These are phyloP conservation scores for Encarsia formosa DNA, from an alignment of 2,888 invertebrate species.

Conservation along the genomic window DNA sequence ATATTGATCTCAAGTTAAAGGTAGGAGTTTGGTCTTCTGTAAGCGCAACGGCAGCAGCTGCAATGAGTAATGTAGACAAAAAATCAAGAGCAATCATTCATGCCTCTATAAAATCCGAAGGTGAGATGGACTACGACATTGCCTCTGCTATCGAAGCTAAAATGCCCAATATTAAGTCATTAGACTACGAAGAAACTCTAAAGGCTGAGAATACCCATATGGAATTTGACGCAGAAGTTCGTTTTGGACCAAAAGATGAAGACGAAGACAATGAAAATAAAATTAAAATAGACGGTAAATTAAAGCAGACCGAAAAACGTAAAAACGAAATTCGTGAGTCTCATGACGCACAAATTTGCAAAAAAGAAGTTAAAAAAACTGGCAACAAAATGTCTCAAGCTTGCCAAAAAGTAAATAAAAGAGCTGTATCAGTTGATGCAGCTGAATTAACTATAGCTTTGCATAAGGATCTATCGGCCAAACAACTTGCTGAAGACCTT, in stretches of 20 bases:
- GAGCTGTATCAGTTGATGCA: conserved; percentile 57
- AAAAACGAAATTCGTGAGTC: conserved; percentile 38
- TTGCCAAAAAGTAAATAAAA: conserved; percentile 58
- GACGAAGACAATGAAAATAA: conserved; percentile 23
- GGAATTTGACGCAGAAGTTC: conserved; percentile 51
- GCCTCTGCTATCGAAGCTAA: conserved; percentile 51
- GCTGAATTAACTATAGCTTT: conserved; percentile 51
- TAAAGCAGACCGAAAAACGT: conserved; percentile 46
- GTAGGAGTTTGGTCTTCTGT: conserved; percentile 52
- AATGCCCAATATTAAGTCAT: conserved; percentile 36
- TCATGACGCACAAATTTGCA: conserved; percentile 42
- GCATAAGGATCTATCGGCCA: neutral
- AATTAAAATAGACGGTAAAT: conserved; percentile 53
- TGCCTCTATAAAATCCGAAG: conserved; percentile 47
- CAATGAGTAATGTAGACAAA: conserved; percentile 56
- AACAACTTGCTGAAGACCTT: neutral
- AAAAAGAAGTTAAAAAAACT: conserved; percentile 52
- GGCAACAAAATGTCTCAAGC: conserved; percentile 58
- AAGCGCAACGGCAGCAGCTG: conserved; percentile 56
- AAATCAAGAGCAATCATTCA: conserved; percentile 56
- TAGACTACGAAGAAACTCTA: conserved; percentile 56
- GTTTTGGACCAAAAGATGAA: conserved; percentile 49
- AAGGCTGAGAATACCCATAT: conserved; percentile 53
- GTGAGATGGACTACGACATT: conserved; percentile 43
- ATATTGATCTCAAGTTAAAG: conserved; percentile 57